Base-by-base conservation (phyloP, 2,888 invertebrate species). In the Phyllotreta striolata region DNA sequence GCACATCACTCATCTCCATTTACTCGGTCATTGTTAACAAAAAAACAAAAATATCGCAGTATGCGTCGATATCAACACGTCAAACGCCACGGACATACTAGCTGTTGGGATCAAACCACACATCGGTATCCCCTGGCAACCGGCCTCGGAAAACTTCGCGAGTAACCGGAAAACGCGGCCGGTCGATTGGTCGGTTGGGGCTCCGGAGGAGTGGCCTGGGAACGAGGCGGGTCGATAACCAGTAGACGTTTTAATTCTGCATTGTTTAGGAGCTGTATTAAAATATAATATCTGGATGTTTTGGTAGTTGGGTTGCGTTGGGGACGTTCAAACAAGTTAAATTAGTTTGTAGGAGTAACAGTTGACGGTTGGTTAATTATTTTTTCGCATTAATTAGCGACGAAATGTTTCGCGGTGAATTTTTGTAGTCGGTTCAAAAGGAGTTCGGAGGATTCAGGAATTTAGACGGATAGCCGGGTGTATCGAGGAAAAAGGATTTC, bases 91-190 rank as follows among this genome's bases (percentile, higher is more conserved):
- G 81, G 77, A 74, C 78, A 76, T 75, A 82, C 82, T 82, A 79
- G 81, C 70, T 78, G 79, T 79, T 78, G 74, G 76, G 73, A 76
- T 74, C 76, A 76, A 73, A 74, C 78, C 75, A 77, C 80, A 76
- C 76, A 73, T 74, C 73, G 78, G 82, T 82, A 77, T 77, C 82
- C 82, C 82, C 75, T 81, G 76, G 81, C 81, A 82, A 82, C 82
- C 71, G 60, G 47, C 41, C 62, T 82, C 82, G 82, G 56, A 13
- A 6, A 47, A 13, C 14, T 63, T 76, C 82, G 82, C n/a, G 12
- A 3, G 12, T 6, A 6, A 54, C 73, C 81, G 81, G 62, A 8
- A 9, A 55, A 43, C 51, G 49, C 46, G 40, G 46, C 37, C 7
- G 37, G 38, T n/a, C 57, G 57, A 78, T 79, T 79, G 79, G 79